Conservation (phyloP, 2,888 invertebrate genomes). For the Papilio demoleus region DNA sequence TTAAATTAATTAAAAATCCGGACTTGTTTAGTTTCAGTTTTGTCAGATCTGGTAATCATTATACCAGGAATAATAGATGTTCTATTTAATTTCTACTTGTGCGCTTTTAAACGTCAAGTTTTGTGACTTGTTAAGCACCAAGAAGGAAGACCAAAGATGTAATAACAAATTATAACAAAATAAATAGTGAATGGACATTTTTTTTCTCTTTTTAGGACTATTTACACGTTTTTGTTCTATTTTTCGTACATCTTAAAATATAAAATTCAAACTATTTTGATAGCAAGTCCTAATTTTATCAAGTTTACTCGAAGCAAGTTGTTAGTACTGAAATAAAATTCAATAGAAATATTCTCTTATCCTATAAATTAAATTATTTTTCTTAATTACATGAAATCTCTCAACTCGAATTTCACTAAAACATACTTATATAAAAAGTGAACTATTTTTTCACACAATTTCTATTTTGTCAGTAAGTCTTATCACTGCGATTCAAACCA, state of each 20-base stretch:
- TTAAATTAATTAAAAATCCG: too few species aligned
- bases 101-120: background rate
- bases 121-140: background rate
- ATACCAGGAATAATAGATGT: too few species aligned
- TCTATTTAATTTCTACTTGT: background rate
- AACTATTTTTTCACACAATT: background rate
- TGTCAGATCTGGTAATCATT: too few species aligned
- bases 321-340: background rate
- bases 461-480: background rate
- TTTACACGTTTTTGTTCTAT: too few species aligned
- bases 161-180: background rate
- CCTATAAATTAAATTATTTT: background rate
- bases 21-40: too few species aligned
- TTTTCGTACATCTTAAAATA: background rate
- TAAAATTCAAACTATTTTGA: background rate
- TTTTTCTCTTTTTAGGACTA: too few species aligned
- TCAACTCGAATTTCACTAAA: background rate
- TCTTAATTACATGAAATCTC: background rate
- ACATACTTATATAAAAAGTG: background rate
- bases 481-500: background rate
- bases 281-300: background rate
- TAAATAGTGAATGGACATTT: too few species aligned
- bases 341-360: background rate
- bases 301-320: background rate
- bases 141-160: background rate